A percentile compares a stretch with the other conserved stretches of the same genome.
Conservation (phyloP, 2,113 vertebrate species). For the Tapirus terrestris region DNA sequence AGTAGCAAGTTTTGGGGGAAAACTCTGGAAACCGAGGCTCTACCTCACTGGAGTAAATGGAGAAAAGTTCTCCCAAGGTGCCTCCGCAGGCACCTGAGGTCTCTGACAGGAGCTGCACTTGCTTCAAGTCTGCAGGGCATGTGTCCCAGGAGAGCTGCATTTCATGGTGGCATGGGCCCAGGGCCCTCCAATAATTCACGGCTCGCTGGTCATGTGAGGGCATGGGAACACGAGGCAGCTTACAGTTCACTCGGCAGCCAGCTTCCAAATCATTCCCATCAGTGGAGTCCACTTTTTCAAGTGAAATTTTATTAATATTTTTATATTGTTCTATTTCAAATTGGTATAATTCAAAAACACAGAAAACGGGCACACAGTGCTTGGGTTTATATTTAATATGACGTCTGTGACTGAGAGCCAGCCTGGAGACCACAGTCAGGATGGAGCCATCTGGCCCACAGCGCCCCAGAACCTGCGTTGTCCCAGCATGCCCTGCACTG, state of each 20-base stretch:
- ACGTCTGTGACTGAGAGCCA: rapidly evolving
- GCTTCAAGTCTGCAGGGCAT: no score
- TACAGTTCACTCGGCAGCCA: background rate
- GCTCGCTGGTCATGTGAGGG: rapidly evolving
- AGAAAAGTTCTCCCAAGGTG: background rate
- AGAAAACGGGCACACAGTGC: background rate
- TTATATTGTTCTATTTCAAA: background rate
- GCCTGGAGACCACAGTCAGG: background rate
- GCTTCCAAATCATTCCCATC: rapidly evolving
- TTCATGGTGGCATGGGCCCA: rapidly evolving
- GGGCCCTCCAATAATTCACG: rapidly evolving
- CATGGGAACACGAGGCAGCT: rapidly evolving
- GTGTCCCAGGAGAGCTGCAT: background rate
- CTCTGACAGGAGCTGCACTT: rapidly evolving
- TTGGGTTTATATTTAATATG: background rate
- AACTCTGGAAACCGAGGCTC: background rate
- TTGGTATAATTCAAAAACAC: background rate
- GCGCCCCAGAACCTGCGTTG: rapidly evolving
- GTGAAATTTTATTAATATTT: background rate
- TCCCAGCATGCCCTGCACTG: background rate
- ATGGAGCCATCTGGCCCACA: rapidly evolving
- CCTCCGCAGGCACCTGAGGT: background rate
- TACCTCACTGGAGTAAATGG: rapidly evolving
- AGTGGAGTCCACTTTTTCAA: rapidly evolving
- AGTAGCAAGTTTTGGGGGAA: background rate